Base-by-base conservation (phyloP, 2,888 invertebrate species). In the Trissolcus japonicus region DNA sequence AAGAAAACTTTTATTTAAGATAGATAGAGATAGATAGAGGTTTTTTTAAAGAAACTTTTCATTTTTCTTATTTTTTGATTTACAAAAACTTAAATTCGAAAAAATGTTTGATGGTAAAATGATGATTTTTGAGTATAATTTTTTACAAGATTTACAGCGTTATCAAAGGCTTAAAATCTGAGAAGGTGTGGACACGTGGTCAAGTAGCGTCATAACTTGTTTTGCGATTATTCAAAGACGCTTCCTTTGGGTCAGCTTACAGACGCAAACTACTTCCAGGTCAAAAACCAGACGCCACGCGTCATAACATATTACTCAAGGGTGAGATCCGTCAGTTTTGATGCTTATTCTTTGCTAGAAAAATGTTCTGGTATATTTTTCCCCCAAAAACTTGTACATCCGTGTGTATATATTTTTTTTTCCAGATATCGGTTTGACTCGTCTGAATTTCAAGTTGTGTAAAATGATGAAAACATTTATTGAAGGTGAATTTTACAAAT, bases 121-220 rank as follows among this genome's bases (percentile, higher is more conserved):
- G n/a, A n/a, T n/a, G n/a, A n/a, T n/a, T n/a, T n/a, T n/a, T n/a
- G n/a, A n/a, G n/a, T n/a, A n/a, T 19, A 19, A 19, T 19, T 19
- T 19, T 19, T 19, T 19, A 2, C 1, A 19, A 19, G 2, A 2
- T 25, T 25, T 25, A 25, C 25, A 4, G 6, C 25, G 3, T 25
- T 25, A 25, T 25, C 25, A 25, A 25, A 25, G 35, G 11, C 11
- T 16, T 40, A 48, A 54, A 25, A 67, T 67, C 67, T 50, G 80
- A 81, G 81, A 78, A 80, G 84, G 86, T 82, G 84, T 83, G 82
- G 83, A 82, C 87, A 84, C 86, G 87, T 86, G 87, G 88, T 86
- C 84, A 85, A 82, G 82, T 82, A 68, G 81, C 83, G 87, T 87
- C 88, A 86, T 87, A 89, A 88, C 89, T 88, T 65, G 88, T 89